These are phyloP conservation scores for Rhinichthys klamathensis DNA, from an alignment of 2,113 vertebrate species.

Conservation along the genomic window DNA sequence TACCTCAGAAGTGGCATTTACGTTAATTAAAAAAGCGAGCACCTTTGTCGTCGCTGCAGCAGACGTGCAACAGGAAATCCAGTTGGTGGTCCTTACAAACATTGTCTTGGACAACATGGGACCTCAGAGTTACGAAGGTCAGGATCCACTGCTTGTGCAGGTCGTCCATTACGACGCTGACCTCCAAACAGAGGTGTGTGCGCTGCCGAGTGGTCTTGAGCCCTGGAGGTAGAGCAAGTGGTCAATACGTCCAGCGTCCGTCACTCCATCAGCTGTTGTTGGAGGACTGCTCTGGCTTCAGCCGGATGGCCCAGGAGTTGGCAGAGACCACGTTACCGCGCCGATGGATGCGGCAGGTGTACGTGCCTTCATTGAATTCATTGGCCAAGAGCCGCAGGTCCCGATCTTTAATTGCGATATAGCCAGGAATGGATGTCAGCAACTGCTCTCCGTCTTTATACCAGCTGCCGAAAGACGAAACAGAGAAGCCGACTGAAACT, in stretches of 20 bases:
- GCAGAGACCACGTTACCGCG: slow-evolving; percentile 66
- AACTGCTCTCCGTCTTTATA: slow-evolving; percentile 82
- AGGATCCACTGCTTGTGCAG: not conserved
- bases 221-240: slow-evolving; percentile 44
- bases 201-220: not conserved
- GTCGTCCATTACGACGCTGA: not conserved
- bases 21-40: not conserved
- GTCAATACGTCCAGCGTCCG: not conserved
- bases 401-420: slow-evolving; percentile 74
- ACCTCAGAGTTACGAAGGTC: not conserved
- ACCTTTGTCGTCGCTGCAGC: not conserved
- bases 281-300: slow-evolving; percentile 69
- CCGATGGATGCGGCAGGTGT: slow-evolving; percentile 78
- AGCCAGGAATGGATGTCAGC: slow-evolving; percentile 73
- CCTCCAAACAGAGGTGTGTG: not conserved
- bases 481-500: not conserved
- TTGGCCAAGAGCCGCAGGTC: slow-evolving; percentile 78
- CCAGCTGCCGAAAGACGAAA: slow-evolving; percentile 73
- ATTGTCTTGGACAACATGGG: not conserved
- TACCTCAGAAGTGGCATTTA: not conserved
- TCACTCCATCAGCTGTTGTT: slow-evolving; percentile 69
- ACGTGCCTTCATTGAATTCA: slow-evolving; percentile 79
- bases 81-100: not conserved
- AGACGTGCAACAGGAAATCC: not conserved
- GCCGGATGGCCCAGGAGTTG: slow-evolving; percentile 78